Evolutionary conservation across 2,888 invertebrate genomes (phyloP), one percentile per base, ranked within the genome.

Genomic region (Tryphoninae sp.): DNA sequence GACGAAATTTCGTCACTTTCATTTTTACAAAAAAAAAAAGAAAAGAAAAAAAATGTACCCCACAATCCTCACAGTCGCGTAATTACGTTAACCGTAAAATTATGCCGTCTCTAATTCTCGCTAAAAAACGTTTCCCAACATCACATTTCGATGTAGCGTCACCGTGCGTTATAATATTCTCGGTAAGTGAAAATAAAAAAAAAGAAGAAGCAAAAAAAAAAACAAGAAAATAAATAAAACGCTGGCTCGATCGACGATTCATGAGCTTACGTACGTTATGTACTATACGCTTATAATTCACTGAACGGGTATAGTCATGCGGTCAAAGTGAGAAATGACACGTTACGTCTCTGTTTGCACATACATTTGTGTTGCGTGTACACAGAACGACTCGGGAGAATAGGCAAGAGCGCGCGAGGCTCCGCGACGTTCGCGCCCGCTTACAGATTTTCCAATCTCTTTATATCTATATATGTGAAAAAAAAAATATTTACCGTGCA

Each of bases 241-340:
- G 19, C 59, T n/a, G 55, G 2, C 51, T 62, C 22, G 19, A 55
- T 45, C 8, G 51, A 67, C 71, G 80, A 72, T 75, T 80, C 80
- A 67, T 72, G 72, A 62, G 42, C 16, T 42, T 64, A n/a, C 26
- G 16, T 19, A 19, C 40, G n/a, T 40, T 45, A n/a, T 53, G 65
- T 65, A 67, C 76, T 67, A 61, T 53, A 45, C 42, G 81, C 69
- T 33, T 58, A 65, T 75, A 75, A 65, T 75, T 68, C 58, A 55
- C 13, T 11, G 72, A 77, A 22, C 73, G 73, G 62, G 42, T 26
- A 33, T 33, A 78, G 78, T 81, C 81, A 78, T 77, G 77, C 77
- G 77, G 49, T 62, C 76, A 68, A 69, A 67, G 64, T 65, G 71
- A 81, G 49, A 73, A 76, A 73, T 81, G 77, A 81, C 73, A 76